Evolutionary conservation across 2,797 vertebrate species (phyloP).

Genomic region (Notolabrus celidotus): DNA sequence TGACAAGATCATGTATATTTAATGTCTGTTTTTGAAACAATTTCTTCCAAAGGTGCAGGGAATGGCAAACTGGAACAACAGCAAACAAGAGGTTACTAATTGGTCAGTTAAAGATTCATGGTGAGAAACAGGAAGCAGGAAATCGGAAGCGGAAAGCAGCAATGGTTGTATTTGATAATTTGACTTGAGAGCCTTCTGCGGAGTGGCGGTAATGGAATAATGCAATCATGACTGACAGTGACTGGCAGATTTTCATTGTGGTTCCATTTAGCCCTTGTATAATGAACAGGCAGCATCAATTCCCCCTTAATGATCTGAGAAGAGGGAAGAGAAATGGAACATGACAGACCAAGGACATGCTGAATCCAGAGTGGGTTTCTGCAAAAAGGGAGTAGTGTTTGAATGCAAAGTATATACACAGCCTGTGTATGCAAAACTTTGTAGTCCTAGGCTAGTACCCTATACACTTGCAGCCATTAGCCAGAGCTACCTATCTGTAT

Average conservation of each 20-base stretch:
- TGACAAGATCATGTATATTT: slow-evolving; percentile 77
- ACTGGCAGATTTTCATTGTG: slow-evolving; percentile 79
- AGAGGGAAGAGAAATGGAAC: slow-evolving; percentile 72
- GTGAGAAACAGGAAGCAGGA: slow-evolving; percentile 75
- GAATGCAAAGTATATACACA: slow-evolving; percentile 39
- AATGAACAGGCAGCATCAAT: slow-evolving; percentile 81
- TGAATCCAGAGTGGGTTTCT: slow-evolving; percentile 48
- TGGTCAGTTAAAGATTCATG: slow-evolving; percentile 81
- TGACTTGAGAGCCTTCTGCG: slow-evolving; percentile 68
- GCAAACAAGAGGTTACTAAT: slow-evolving; percentile 78
- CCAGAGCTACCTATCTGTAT: slow-evolving; percentile 57
- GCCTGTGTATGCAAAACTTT: slow-evolving; percentile 55
- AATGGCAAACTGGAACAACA: slow-evolving; percentile 66
- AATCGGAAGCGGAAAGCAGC: slow-evolving; percentile 64
- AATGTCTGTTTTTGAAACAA: slow-evolving; percentile 78
- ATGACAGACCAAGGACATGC: slow-evolving; percentile 78
- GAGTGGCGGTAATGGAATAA: slow-evolving; percentile 76
- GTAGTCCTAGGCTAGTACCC: slow-evolving; percentile 38
- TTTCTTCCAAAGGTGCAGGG: slow-evolving; percentile 66
- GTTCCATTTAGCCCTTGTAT: slow-evolving; percentile 77
- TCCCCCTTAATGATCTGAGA: slow-evolving; percentile 69
- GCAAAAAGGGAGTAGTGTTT: slow-evolving; percentile 32
- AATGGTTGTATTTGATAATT: slow-evolving; percentile 54
- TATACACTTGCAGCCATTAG: slow-evolving; percentile 56
- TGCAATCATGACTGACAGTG: slow-evolving; percentile 78